phyloP scores from a whole-genome alignment of 2,113 vertebrate species.

The Isichthys henryi region DNA sequence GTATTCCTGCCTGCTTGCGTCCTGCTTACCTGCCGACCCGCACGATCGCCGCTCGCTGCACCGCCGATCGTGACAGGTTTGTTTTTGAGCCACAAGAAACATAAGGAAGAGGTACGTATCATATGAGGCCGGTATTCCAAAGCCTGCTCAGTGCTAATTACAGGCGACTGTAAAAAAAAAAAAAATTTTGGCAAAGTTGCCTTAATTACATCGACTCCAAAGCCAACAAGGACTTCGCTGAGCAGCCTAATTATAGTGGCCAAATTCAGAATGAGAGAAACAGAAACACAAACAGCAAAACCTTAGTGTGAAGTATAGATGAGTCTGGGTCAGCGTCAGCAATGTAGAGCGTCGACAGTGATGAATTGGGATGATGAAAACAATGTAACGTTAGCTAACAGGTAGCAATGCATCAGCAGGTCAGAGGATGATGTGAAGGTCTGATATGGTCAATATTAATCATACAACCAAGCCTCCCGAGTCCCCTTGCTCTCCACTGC shows the following conservation, averaged over 20 bases:
- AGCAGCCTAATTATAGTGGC: not conserved
- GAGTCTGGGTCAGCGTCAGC: constrained; percentile 16
- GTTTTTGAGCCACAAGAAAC: not conserved
- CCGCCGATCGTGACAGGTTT: too few relatives aligned
- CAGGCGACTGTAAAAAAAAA: not conserved
- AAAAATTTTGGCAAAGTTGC: too few relatives aligned
- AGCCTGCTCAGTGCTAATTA: not conserved
- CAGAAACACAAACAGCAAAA: constrained; percentile 19
- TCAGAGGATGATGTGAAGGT: constrained; percentile 12
- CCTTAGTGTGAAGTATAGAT: not conserved
- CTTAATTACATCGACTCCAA: not conserved
- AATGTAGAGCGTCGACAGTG: not conserved
- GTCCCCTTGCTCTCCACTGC: not conserved
- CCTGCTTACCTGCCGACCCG: too few relatives aligned
- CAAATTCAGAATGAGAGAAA: not conserved
- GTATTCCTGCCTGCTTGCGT: too few relatives aligned
- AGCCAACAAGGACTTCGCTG: not conserved
- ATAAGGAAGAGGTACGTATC: not conserved
- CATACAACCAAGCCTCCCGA: not conserved
- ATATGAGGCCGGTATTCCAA: not conserved
- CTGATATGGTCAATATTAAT: constrained; percentile 1
- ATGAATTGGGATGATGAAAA: constrained; percentile 31
- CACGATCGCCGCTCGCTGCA: too few relatives aligned
- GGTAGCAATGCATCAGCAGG: constrained; percentile 22
- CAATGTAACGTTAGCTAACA: constrained; percentile 18